A percentile compares a stretch with the other conserved stretches of the same genome.
Conservation (phyloP, 2,888 invertebrate species). For the Resseliella maxima region DNA sequence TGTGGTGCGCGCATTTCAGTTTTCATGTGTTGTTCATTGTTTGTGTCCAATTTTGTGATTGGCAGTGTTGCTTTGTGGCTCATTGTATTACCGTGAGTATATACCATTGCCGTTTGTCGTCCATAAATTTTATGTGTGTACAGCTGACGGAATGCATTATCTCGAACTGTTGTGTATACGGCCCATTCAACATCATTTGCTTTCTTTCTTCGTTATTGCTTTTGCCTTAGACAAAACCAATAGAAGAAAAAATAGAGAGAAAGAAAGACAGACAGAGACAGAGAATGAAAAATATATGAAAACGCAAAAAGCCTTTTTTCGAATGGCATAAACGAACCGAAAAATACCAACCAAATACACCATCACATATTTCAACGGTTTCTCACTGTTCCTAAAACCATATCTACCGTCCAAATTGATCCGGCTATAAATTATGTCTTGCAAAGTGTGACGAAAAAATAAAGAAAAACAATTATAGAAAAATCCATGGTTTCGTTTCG, state of each 20-base stretch:
- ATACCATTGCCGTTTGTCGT: conserved; percentile 33
- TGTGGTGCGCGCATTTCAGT: conserved; percentile 29
- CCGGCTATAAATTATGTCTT: conserved; percentile 50
- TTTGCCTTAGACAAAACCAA: too few relatives aligned
- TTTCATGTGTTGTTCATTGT: neutral
- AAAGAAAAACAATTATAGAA: conserved; percentile 42
- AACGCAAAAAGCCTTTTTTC: conserved; percentile 11
- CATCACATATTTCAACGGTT: conserved; percentile 30
- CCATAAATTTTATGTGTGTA: conserved; percentile 43
- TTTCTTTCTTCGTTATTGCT: too few relatives aligned
- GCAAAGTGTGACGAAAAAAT: neutral
- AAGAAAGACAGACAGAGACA: too few relatives aligned
- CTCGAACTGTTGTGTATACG: neutral
- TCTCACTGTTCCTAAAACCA: conserved; percentile 14
- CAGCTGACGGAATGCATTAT: conserved; percentile 50
- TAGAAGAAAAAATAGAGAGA: too few relatives aligned
- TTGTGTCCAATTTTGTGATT: conserved; percentile 48
- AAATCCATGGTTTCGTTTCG: conserved; percentile 21
- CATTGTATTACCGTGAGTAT: conserved; percentile 35
- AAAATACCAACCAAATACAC: neutral
- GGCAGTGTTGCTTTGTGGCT: conserved; percentile 31
- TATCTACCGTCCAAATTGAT: conserved; percentile 19
- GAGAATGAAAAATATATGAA: too few relatives aligned
- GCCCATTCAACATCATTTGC: conserved; percentile 13
- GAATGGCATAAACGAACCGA: neutral